A percentile compares a stretch with the other conserved stretches of the same genome.
Evolutionary conservation across 2,797 vertebrate genomes (phyloP).

Genomic region (Dipus sagitta): DNA sequence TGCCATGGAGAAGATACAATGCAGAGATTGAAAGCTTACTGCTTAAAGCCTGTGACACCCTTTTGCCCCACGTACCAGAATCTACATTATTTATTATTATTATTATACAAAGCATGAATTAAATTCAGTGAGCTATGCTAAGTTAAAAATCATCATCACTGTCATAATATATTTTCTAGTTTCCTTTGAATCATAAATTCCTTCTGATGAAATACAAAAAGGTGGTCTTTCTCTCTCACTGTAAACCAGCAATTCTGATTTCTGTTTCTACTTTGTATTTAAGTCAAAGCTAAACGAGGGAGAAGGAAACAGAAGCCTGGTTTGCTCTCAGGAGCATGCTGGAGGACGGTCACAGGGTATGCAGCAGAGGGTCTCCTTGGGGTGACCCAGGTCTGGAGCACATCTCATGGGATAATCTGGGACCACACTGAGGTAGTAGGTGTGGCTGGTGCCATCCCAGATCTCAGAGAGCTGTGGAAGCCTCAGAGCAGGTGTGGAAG

Average conservation of each 20-base stretch:
- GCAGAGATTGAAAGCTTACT: neutral
- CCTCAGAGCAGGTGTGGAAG: neutral
- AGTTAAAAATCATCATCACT: constrained; percentile 48
- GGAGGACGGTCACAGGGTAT: neutral
- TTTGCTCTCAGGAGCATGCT: neutral
- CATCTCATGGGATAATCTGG: accelerated
- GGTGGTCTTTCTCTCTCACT: neutral
- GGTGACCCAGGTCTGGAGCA: neutral
- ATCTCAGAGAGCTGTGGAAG: neutral
- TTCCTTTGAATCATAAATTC: constrained; percentile 70
- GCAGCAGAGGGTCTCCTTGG: no score
- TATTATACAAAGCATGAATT: neutral
- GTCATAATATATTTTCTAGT: constrained; percentile 66
- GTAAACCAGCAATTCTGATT: constrained; percentile 57
- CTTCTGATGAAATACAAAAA: constrained; percentile 17
- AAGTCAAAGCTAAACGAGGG: neutral
- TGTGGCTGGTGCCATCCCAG: neutral
- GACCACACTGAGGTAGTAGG: no score
- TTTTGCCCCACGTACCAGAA: neutral
- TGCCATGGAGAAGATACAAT: neutral
- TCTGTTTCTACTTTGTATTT: neutral
- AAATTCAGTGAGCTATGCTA: constrained; percentile 12
- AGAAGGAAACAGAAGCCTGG: neutral
- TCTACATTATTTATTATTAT: neutral
- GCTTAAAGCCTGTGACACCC: neutral